These are phyloP conservation scores for Portunus trituberculatus DNA, from an alignment of 1,140 invertebrate species.

Conservation along the genomic window DNA sequence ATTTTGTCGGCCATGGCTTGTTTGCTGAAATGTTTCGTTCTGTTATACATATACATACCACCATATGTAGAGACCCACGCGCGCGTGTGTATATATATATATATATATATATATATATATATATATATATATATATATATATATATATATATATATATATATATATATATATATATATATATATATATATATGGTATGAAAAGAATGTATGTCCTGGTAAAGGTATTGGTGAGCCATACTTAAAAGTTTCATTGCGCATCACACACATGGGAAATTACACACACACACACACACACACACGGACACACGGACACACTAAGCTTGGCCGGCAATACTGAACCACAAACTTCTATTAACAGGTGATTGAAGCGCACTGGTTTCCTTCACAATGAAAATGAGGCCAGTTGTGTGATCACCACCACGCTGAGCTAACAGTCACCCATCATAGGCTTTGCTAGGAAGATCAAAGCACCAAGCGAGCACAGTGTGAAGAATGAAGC, in stretches of 20 bases:
- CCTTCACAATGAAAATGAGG: no score
- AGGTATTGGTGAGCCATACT: background rate
- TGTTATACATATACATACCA: constrained; percentile 2
- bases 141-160: constrained; percentile 60
- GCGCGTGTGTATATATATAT: background rate
- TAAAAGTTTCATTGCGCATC: background rate
- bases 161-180: constrained; percentile 64
- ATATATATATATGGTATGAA: constrained; percentile 53
- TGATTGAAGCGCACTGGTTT: no score
- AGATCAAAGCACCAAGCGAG: no score
- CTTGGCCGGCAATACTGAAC: no score
- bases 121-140: constrained; percentile 57
- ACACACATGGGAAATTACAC: background rate
- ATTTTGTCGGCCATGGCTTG: no score
- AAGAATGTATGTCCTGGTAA: background rate
- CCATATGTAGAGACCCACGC: background rate
- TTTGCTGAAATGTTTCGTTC: no score
- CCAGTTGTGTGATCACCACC: no score
- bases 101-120: background rate
- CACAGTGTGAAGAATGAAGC: no score
- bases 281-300: constrained; percentile 21
- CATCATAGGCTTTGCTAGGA: no score
- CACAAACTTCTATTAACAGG: no score
- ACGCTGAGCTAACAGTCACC: no score
- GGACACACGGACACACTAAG: no score